A percentile compares a stretch with the other conserved stretches of the same genome.
Conservation (phyloP, 2,113 vertebrate species). For the Gymnogyps californianus region DNA sequence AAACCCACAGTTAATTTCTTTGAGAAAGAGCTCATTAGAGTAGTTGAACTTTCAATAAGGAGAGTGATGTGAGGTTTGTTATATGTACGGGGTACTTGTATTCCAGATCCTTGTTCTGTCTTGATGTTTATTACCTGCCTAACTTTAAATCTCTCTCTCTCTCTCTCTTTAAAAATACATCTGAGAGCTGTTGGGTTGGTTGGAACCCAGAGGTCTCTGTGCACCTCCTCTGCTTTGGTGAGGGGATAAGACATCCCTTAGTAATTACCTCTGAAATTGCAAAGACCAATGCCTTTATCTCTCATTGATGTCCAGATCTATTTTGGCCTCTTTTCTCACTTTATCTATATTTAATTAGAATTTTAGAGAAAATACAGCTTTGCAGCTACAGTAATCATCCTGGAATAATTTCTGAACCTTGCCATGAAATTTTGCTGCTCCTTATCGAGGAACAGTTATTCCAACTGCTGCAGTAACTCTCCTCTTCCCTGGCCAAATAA, state of each 20-base stretch:
- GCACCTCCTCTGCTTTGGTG: neutral
- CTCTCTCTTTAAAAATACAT: too few species aligned
- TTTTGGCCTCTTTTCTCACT: neutral
- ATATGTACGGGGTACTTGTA: neutral
- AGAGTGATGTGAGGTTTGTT: neutral
- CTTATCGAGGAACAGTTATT: neutral
- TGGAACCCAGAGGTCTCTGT: neutral
- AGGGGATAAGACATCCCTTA: neutral
- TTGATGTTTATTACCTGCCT: neutral
- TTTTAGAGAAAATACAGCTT: neutral
- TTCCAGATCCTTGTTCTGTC: neutral
- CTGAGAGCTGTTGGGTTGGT: neutral
- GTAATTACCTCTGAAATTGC: neutral
- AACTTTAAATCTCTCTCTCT: too few species aligned
- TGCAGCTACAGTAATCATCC: neutral
- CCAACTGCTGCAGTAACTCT: neutral
- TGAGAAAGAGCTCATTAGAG: neutral
- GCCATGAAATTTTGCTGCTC: neutral
- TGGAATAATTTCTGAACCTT: neutral
- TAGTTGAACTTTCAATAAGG: neutral
- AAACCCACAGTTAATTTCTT: neutral
- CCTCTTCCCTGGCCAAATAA: neutral
- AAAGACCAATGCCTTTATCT: neutral
- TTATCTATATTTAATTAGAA: neutral
- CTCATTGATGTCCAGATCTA: neutral